A percentile compares a stretch with the other conserved stretches of the same genome.
These are phyloP conservation scores for Spheniscus humboldti DNA, from an alignment of 2,797 vertebrate species.

Conservation along the genomic window DNA sequence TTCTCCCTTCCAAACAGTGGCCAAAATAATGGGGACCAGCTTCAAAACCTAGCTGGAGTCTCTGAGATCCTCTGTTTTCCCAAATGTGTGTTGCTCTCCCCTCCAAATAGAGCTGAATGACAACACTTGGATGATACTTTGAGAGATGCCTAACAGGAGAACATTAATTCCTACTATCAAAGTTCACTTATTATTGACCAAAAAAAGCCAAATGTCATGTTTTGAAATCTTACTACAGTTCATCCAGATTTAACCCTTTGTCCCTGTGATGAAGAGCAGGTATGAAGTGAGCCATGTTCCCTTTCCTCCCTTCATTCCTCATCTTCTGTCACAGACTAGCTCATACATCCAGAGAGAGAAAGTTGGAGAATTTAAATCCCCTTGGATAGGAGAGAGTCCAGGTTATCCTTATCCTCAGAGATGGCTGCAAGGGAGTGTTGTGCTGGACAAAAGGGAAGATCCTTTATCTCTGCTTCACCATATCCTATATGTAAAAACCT, in stretches of 20 bases:
- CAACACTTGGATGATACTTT: not conserved
- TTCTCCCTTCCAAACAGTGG: not conserved
- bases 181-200: not conserved
- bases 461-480: not conserved
- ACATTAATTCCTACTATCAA: not conserved
- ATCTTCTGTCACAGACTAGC: not conserved
- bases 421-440: not conserved
- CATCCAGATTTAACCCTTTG: not conserved
- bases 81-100: rapidly evolving
- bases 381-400: not conserved
- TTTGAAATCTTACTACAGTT: not conserved
- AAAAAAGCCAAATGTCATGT: not conserved
- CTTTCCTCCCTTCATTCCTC: not conserved
- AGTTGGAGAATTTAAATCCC: not conserved
- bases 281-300: not conserved
- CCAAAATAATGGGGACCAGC: not conserved
- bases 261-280: not conserved
- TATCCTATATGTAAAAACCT: not conserved
- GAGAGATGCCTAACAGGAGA: not conserved
- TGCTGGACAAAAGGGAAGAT: not conserved
- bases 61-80: not conserved
- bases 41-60: not conserved
- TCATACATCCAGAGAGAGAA: not conserved
- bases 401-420: not conserved
- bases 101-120: not conserved